Conservation (phyloP, 2,888 invertebrate genomes). For the Nebria salina region DNA sequence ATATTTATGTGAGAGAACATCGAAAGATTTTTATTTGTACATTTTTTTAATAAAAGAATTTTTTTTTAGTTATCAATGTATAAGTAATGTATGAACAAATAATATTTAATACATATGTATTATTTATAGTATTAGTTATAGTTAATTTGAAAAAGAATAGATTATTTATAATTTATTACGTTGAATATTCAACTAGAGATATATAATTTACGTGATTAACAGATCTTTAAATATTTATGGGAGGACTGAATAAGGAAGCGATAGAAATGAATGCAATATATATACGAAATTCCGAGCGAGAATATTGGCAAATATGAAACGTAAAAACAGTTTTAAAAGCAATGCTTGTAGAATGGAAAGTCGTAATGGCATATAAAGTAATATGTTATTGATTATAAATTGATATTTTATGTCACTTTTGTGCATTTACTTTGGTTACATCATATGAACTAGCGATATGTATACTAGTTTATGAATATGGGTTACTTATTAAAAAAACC, state of each 20-base stretch:
- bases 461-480: slow-evolving; percentile 13
- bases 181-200: background rate
- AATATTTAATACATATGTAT: background rate
- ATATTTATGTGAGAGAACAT: too few species aligned
- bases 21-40: too few species aligned
- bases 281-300: slow-evolving; percentile 13
- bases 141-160: background rate
- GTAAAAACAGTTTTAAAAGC: slow-evolving; percentile 16
- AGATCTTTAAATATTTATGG: background rate
- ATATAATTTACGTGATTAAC: background rate
- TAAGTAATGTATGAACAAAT: background rate
- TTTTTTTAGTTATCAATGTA: background rate
- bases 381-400: slow-evolving; percentile 18
- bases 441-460: slow-evolving; percentile 11
- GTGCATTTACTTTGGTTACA: slow-evolving; percentile 20
- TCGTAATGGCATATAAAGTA: slow-evolving; percentile 15
- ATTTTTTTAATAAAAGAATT: too few species aligned
- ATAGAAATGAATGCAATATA: background rate
- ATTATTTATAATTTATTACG: background rate
- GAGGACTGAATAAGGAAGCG: slow-evolving; percentile 9
- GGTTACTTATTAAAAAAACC: slow-evolving; percentile 3
- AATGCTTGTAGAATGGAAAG: slow-evolving; percentile 17
- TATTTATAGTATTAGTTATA: background rate
- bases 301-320: slow-evolving; percentile 18
- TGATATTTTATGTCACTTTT: slow-evolving; percentile 18